Base-by-base conservation (phyloP, 2,888 invertebrate genomes). In the Nomada hirtipes region DNA sequence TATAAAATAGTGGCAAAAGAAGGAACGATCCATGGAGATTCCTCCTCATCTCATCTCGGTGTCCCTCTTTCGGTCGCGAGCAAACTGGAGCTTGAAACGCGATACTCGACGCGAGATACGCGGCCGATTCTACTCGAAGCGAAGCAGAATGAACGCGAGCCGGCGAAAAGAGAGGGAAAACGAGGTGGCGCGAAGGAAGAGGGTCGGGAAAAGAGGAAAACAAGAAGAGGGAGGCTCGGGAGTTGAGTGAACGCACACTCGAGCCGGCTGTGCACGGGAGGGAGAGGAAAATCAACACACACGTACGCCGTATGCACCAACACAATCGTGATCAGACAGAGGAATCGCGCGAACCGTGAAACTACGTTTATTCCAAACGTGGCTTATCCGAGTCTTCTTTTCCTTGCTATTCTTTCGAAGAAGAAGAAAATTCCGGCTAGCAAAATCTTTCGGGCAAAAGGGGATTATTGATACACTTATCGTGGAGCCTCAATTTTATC, bases 71-170 rank as follows among this genome's bases (percentile, higher is more conserved):
- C 70, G 52, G 71, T 69, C 71, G 85, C 60, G 81, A 79, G 86
- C 80, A 71, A 71, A 84, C 87, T 85, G 81, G 80, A 86, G 88
- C 88, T 87, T 91, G 90, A 91, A 90, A 91, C 88, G 88, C 89
- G 90, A 91, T 89, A 90, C 91, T 78, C 90, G 86, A 69, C 47
- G 76, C 80, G 73, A 65, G 73, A 73, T 61, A 73, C 79, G 61
- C 57, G 69, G 72, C 50, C 74, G 82, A 83, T 77, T 77, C 82
- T 69, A 70, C 82, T 82, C 82, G 82, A 65, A 53, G 65, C 53
- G 64, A 77, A 44, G 70, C 75, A 80, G 76, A 79, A 80, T 76
- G 76, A 73, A 81, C 76, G 76, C 26, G 76, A 55, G 36, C 76
- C 50, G 76, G 76, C 61, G 76, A 64, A 76, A 69, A 69, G 76